phyloP scores from a whole-genome alignment of 2,797 vertebrate genomes.

The Rhinoraja longicauda region DNA sequence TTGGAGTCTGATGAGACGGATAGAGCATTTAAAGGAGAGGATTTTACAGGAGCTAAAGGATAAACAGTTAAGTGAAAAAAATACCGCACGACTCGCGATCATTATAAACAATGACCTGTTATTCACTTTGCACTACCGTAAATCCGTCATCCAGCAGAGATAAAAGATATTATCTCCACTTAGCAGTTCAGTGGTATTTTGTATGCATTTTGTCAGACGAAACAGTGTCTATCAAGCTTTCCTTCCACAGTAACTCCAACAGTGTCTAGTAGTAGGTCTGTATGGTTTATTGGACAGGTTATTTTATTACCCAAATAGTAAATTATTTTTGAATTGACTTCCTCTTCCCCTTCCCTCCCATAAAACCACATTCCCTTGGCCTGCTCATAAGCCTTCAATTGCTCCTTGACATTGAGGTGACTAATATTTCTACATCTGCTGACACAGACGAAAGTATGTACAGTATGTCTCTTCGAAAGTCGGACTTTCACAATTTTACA shows the following conservation, averaged over 20 bases:
- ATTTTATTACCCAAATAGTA: not conserved
- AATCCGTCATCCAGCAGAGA: not conserved
- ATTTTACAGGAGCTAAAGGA: not conserved
- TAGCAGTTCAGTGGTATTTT: not conserved
- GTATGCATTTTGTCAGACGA: not conserved
- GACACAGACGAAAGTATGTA: not conserved
- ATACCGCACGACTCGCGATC: not conserved
- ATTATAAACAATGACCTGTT: not conserved
- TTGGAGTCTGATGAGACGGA: constrained; percentile 40
- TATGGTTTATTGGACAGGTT: not conserved
- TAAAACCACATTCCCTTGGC: not conserved
- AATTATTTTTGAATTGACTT: not conserved
- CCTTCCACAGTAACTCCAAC: too few relatives aligned
- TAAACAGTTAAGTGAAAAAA: constrained; percentile 32
- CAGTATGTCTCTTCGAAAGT: not conserved
- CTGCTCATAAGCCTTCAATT: not conserved
- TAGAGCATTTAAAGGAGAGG: constrained; percentile 31
- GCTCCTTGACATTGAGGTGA: not conserved
- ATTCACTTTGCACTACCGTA: not conserved
- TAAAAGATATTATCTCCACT: not conserved
- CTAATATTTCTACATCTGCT: not conserved
- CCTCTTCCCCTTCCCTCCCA: not conserved
- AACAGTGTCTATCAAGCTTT: not conserved
- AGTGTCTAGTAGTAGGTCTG: too few relatives aligned
- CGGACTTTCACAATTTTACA: not conserved